phyloP scores from a whole-genome alignment of 2,113 vertebrate genomes.

The Anolis sagrei region DNA sequence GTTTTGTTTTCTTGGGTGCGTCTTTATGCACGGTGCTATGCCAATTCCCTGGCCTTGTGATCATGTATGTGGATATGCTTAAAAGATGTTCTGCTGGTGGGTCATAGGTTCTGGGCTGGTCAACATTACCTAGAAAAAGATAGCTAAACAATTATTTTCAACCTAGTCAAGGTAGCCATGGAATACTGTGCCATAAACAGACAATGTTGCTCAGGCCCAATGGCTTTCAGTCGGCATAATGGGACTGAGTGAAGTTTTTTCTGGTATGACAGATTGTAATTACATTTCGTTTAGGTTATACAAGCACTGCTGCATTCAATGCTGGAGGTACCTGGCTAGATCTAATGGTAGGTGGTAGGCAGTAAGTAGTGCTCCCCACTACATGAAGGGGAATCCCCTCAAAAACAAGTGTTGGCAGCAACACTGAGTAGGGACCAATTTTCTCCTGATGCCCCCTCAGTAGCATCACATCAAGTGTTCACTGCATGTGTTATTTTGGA shows the following conservation, averaged over 20 bases:
- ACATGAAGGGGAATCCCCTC: neutral
- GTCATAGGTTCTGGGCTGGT: neutral
- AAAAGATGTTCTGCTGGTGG: too few relatives aligned
- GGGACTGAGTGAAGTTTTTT: neutral
- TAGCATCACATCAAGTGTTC: neutral
- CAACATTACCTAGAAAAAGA: neutral
- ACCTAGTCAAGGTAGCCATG: neutral
- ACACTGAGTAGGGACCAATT: neutral
- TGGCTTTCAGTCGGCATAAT: neutral
- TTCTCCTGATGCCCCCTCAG: neutral
- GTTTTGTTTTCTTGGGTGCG: too few relatives aligned
- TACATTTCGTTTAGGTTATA: neutral
- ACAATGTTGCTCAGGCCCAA: too few relatives aligned
- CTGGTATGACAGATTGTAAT: neutral
- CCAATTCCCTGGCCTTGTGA: too few relatives aligned
- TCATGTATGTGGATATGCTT: too few relatives aligned
- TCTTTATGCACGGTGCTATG: too few relatives aligned
- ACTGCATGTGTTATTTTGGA: neutral
- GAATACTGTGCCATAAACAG: neutral
- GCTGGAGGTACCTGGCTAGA: neutral
- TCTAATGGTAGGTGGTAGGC: neutral
- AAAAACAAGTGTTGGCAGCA: neutral
- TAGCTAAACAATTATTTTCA: neutral
- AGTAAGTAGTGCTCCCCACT: neutral
- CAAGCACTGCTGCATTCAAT: neutral